Evolutionary conservation across 2,888 invertebrate species (phyloP), one percentile per base, ranked within the genome.

Genomic region (Meghimatium bilineatum): DNA sequence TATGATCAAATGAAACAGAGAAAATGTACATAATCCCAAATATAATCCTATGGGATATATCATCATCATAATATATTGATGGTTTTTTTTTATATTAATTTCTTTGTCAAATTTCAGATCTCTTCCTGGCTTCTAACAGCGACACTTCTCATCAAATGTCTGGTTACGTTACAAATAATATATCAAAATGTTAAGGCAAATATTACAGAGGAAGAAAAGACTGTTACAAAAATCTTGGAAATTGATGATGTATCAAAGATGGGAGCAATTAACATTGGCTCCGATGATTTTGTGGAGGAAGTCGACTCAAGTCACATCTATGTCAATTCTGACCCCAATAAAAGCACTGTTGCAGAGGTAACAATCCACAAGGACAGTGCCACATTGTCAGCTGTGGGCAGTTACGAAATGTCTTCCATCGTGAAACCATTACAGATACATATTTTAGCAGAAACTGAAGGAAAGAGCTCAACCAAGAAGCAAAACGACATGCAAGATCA

Each of bases 51-150:
- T n/a, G n/a, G n/a, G n/a, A n/a, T n/a, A n/a, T n/a, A n/a, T n/a
- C n/a, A n/a, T 20, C 56, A 56, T 56, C 12, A 12, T 32, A 10
- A 6, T 63, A 5, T 71, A 36, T 34, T 71, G 20, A 34, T 38
- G 10, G 5, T 20, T 38, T 34, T 56, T 3, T 56, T 20, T 12
- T 12, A 56, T 56, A 23, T 23, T 56, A 56, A 56, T 56, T 66
- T 67, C 1, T 67, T 67, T 34, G 26, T 38, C 17, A 1, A 8
- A 66, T 72, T 72, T 44, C 72, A 72, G 72, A 72, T 72, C 1
- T n/a, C 72, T 44, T 72, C 72, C 0, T 72, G 72, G 72, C 44
- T 72, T 44, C 49, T 72, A n/a, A 44, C 72, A 49, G 26, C n/a
- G 12, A n/a, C 29, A 44, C 44, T 72, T 44, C 29, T 72, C 49